Evolutionary conservation across 2,797 vertebrate genomes (phyloP), one percentile per base, ranked within the genome.

Genomic region (Peromyscus melanophrys): DNA sequence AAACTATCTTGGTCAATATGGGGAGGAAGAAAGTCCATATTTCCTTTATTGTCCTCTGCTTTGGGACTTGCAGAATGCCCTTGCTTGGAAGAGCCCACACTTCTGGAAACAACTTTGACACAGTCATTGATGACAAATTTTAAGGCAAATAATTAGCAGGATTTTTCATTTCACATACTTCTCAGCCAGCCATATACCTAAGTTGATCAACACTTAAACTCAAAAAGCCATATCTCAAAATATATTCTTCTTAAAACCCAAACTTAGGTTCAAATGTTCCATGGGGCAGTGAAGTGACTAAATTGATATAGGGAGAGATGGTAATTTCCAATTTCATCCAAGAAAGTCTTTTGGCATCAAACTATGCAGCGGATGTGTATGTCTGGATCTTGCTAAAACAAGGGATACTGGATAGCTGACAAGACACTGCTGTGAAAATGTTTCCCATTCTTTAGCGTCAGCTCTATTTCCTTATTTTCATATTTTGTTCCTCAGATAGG

Each of bases 321-420:
- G 69, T 95, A 93, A 97, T 97, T 98, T 98, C 96, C 97, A 98
- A 96, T 98, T 98, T 98, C 97, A 98, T 94, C 97, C 97, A 97
- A 96, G 93, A 96, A 97, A 98, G 97, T 97, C 97, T 97, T 98
- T 98, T 99, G 98, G 98, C 98, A 98, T 98, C 98, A 97, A 98
- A 98, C 98, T 97, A 97, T 97, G 96, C 94, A 98, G 98, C 98
- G 98, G 98, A 98, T 98, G 98, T 98, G 97, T 98, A 95, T 97
- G 95, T 98, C 98, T 98, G 97, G 98, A 98, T 98, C 97, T 97
- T 85, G 97, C 97, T 98, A 98, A 98, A 98, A 98, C 98, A 98
- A 98, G 96, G 89, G 69, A 93, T 97, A 85, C 96, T 98, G 97
- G 97, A 98, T 98, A 98, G 95, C 96, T 98, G 97, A 98, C 97